These are phyloP conservation scores for Cryptocephalus moraei DNA, from an alignment of 2,888 invertebrate species.

Conservation along the genomic window DNA sequence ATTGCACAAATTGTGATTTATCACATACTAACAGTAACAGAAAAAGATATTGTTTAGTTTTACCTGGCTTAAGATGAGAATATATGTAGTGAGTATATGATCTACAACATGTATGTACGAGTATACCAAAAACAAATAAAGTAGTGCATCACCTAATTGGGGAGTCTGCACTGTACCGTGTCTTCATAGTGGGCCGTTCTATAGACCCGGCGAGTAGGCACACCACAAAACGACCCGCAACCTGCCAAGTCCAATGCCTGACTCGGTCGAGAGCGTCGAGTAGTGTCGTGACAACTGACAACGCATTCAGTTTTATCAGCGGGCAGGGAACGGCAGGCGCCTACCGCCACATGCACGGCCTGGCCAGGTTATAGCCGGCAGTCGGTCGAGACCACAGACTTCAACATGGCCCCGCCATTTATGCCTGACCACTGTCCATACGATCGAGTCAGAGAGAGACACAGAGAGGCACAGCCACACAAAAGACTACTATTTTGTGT, in stretches of 20 bases:
- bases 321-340: too few relatives aligned
- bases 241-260: constrained; percentile 24
- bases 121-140: too few relatives aligned
- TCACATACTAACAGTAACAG: too few relatives aligned
- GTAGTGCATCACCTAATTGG: constrained; percentile 5
- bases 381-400: constrained; percentile 28
- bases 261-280: constrained; percentile 16
- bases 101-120: too few relatives aligned
- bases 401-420: constrained; percentile 25
- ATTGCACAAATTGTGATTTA: too few relatives aligned
- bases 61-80: too few relatives aligned
- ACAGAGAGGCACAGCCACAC: constrained; percentile 36
- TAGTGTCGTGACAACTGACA: constrained; percentile 12
- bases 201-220: constrained; percentile 4
- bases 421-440: constrained; percentile 13
- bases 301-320: too few relatives aligned
- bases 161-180: constrained; percentile 6
- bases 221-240: constrained; percentile 3
- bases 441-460: background rate
- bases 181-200: constrained; percentile 4
- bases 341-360: background rate
- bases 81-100: too few relatives aligned
- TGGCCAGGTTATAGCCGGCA: constrained; percentile 25
- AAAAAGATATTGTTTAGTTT: too few relatives aligned
- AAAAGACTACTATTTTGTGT: constrained; percentile 30